phyloP scores from a whole-genome alignment of 2,888 invertebrate species.

The Gordius sp. region DNA sequence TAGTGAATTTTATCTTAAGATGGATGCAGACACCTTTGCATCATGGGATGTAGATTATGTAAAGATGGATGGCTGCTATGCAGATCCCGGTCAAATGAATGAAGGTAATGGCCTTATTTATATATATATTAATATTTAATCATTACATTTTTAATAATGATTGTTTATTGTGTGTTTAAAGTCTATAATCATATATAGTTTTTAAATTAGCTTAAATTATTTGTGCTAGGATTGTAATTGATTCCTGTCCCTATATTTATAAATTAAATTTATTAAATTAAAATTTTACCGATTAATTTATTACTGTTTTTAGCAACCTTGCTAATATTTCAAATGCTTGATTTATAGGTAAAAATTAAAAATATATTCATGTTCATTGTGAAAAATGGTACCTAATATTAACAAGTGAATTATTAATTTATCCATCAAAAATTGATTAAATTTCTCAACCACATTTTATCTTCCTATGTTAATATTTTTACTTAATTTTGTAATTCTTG shows the following conservation, averaged over 20 bases:
- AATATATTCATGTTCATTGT: no score
- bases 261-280: background rate
- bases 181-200: background rate
- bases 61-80: slow-evolving; percentile 84
- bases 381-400: no score
- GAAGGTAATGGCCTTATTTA: slow-evolving; percentile 24
- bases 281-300: background rate
- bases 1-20: slow-evolving; percentile 52
- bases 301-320: background rate
- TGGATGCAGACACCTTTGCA: slow-evolving; percentile 68
- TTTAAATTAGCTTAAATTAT: slow-evolving; percentile 11
- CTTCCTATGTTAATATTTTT: no score
- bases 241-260: background rate
- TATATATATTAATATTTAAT: no score
- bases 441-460: no score
- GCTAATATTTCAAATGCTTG: no score
- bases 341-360: no score
- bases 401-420: no score
- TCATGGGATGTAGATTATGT: slow-evolving; percentile 81
- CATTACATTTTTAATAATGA: no score
- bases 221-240: background rate
- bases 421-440: no score
- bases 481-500: no score
- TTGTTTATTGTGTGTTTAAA: background rate
- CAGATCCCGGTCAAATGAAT: slow-evolving; percentile 39